Evolutionary conservation across 2,888 invertebrate genomes (phyloP), one percentile per base, ranked within the genome.

Genomic region (Pseudolycoriella hygida): DNA sequence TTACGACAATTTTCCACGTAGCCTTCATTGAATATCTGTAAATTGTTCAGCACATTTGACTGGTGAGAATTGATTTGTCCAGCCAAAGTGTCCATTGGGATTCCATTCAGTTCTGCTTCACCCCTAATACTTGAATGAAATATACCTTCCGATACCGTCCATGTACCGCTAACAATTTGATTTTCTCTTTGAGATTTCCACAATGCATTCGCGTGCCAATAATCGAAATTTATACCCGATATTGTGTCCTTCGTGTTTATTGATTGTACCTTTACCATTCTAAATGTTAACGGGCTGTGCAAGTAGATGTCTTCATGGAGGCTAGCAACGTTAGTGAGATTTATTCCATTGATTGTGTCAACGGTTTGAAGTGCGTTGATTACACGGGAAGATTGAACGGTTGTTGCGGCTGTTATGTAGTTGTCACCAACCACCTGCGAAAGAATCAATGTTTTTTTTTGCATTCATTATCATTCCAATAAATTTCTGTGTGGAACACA

Each of bases 101-200:
- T 17, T 19, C 30, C 44, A 39, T 44, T 44, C 14, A 40, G 30
- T 31, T n/a, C 10, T 3, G 58, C 61, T 44, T 49, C 53, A 8
- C 66, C 62, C 10, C 44, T 11, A 8, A 5, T n/a, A 6, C 15
- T 11, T 40, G 18, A 15, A 12, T 18, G 51, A 19, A 67, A 47
- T 30, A 56, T 51, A 3, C 55, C 48, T 1, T 56, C 50, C 47
- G 55, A 47, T 1, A 69, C 51, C 2, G 55, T 63, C 73, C 74
- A 74, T 25, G 64, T 61, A 4, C 69, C 68, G 10, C 56, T 57
- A 5, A 75, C 58, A 3, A 56, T 54, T 53, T 73, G 71, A 8
- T 55, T 51, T 0, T 56, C 31, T 3, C 57, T 52, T 1, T 57
- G 55, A 3, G 52, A 50, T 12, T 54, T 55, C 55, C 61, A 61